Evolutionary conservation across 2,113 vertebrate genomes (phyloP).

Genomic region (Osmerus mordax): DNA sequence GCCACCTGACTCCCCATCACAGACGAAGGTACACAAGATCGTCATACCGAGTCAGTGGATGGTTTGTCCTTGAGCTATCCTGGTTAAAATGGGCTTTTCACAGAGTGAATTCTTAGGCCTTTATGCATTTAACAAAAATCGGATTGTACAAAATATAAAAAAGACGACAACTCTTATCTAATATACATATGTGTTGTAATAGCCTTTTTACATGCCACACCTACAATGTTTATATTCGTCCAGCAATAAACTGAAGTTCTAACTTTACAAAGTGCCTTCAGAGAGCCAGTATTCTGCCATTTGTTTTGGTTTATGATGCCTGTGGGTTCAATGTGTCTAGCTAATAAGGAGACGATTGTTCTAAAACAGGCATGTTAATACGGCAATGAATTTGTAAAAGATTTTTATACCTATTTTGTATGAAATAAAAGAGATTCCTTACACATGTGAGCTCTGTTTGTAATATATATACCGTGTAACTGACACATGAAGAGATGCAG

Average conservation of each 20-base stretch:
- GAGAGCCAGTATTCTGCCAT: slow-evolving; percentile 51
- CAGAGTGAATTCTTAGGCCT: not conserved
- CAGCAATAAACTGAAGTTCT: not conserved
- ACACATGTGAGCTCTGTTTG: not conserved
- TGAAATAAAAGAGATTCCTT: slow-evolving; percentile 58
- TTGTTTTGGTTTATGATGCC: slow-evolving; percentile 18
- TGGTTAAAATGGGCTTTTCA: not conserved
- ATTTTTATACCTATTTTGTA: slow-evolving; percentile 61
- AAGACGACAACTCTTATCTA: not conserved
- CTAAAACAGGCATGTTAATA: not conserved
- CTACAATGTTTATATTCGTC: not conserved
- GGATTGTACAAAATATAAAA: not conserved
- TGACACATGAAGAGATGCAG: too few species aligned
- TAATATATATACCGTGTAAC: too few species aligned
- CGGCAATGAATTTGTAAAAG: slow-evolving; percentile 41
- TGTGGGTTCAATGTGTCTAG: slow-evolving; percentile 5
- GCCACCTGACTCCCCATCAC: too few species aligned
- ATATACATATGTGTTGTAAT: slow-evolving; percentile 13
- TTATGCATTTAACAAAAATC: not conserved
- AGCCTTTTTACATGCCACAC: not conserved
- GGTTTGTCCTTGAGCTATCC: too few species aligned
- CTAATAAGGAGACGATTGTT: not conserved
- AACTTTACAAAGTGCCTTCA: slow-evolving; percentile 56
- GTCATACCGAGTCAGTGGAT: too few species aligned
- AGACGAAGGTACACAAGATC: too few species aligned